Base-by-base conservation (phyloP, 2,888 invertebrate species). In the Helicoverpa assulta region DNA sequence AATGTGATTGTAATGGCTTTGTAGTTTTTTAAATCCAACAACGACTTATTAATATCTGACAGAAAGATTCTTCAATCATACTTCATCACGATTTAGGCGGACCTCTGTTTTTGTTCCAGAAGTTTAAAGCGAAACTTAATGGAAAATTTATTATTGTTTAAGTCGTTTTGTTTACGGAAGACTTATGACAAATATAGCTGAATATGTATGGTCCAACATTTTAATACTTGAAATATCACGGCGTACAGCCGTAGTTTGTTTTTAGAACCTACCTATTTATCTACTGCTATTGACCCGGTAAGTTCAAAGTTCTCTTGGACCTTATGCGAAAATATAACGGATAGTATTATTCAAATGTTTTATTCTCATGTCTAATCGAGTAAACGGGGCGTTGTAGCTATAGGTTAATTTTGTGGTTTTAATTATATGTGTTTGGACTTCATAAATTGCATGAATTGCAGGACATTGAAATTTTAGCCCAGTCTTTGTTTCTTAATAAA, bases 1-100 rank as follows among this genome's bases (percentile, higher is more conserved):
- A 63, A 57, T 64, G 43, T 29, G 50, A 65, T 80, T 76, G 77
- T 76, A 57, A 76, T 60, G 58, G 18, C 5, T 21, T 63, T 37
- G 51, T 40, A 29, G 18, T 43, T 62, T 66, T 63, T 75, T 67
- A 52, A 55, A 60, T 55, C 47, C 29, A 47, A 50, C 6, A 16
- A 51, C 3, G 51, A 57, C 51, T 59, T 52, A 21, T 50, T 68
- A 58, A 61, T 58, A 51, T 47, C 26, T 62, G 52, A 40, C 57
- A 53, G 26, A 12, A 43, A 62, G 52, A 59, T 50, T 65, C 14
- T 47, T 66, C 29, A 53, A 5, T 53, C 21, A 33, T 37, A 60
- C 54, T 71, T 60, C 54, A 26, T 40, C 37, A 26, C 14, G 16
- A 63, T 78, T 37, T 5, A 6, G 18, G 10, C 4, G 26, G 6